Base-by-base conservation (phyloP, 2,113 vertebrate genomes). In the Oenanthe melanoleuca region DNA sequence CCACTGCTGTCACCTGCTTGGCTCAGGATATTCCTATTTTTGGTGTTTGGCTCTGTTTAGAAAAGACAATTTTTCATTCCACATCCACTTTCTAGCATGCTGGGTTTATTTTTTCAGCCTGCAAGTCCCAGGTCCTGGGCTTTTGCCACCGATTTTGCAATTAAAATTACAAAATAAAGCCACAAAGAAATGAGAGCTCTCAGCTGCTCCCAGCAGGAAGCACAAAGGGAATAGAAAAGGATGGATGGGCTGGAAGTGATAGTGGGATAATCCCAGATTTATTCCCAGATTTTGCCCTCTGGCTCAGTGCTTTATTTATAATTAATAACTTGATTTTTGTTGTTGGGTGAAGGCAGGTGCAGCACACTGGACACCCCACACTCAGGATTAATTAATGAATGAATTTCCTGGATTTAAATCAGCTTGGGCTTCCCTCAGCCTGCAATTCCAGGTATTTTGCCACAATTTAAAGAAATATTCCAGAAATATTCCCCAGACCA, bases 321-420 rank as follows among this genome's bases (percentile, higher is more conserved):
- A 56, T 47, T 22, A 37, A 23, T 53, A 56, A 55, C 25, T 31
- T 21, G 1, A 6, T 55, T 71, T 74, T 78, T 71, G n/a, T 18
- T 19, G 14, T 1, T 3, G 5, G 52, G 2, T 18, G 6, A n/a
- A 9, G 2, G 2, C 12, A 5, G 29, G 52, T 50, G 56, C 73
- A 89, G 60, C 67, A 25, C 24, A 4, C 9, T 17, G 63, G 45
- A 23, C 6, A 6, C 9, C 0, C 7, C 25, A 1, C 0, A 0
- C 37, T 31, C 5, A 38, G 59, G 23, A 20, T 2, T 31, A 24
- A 85, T 66, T 47, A 23, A 24, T 49, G 31, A 61, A 63, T 77
- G 1, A 37, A 56, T 47, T 2, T 4, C 23, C 72, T 9, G 0
- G 14, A 23, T 42, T 66, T 42, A 37, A 69, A 22, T 37, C 57